A percentile compares a stretch with the other conserved stretches of the same genome.
Evolutionary conservation across 2,888 invertebrate species (phyloP).

Genomic region (Taphrorychus bicolor): DNA sequence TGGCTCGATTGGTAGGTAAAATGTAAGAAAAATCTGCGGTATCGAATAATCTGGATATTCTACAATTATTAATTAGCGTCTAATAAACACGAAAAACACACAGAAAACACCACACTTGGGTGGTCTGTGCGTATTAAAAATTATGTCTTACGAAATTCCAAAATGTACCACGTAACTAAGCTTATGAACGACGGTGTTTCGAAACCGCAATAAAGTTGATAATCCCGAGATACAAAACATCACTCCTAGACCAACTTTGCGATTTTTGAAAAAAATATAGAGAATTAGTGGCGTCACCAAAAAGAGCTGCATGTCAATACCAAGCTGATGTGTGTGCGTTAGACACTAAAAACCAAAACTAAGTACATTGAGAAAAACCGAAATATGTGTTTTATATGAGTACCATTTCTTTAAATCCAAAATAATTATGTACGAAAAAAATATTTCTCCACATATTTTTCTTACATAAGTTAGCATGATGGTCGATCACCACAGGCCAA

Average conservation of each 20-base stretch:
- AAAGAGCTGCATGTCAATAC: conserved; percentile 73
- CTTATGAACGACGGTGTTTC: conserved; percentile 64
- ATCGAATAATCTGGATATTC: conserved; percentile 67
- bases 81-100: neutral
- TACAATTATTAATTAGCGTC: conserved; percentile 53
- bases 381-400: neutral
- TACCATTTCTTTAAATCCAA: conserved; percentile 73
- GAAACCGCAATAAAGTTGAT: conserved; percentile 67
- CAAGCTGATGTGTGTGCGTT: conserved; percentile 73
- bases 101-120: neutral
- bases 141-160: conserved; percentile 67
- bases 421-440: conserved; percentile 72
- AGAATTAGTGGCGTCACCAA: conserved; percentile 66
- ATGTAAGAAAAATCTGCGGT: conserved; percentile 72
- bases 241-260: conserved; percentile 60
- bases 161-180: conserved; percentile 70
- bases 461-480: conserved; percentile 70
- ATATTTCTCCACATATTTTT: conserved; percentile 72
- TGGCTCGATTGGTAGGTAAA: conserved; percentile 68
- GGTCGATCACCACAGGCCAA: conserved; percentile 70
- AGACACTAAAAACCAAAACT: conserved; percentile 61
- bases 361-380: neutral
- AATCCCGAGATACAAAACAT: conserved; percentile 60
- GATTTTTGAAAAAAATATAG: conserved; percentile 64
- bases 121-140: neutral